These are phyloP conservation scores for Biston betularia DNA, from an alignment of 2,888 invertebrate genomes.

Conservation along the genomic window DNA sequence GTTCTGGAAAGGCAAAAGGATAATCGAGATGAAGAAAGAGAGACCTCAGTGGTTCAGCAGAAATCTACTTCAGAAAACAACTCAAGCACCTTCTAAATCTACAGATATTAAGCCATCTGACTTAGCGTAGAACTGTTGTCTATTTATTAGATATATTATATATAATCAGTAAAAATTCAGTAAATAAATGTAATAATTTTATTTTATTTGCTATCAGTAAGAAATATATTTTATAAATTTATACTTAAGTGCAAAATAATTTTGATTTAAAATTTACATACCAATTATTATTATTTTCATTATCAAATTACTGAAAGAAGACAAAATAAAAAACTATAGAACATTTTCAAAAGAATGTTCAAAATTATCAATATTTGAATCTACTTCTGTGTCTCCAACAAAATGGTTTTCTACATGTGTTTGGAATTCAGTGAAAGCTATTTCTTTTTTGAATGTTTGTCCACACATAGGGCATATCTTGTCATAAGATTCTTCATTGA, in stretches of 20 bases:
- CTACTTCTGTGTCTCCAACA: slow-evolving; percentile 84
- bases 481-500: slow-evolving; percentile 61
- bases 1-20: slow-evolving; percentile 89
- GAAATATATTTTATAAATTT: neutral
- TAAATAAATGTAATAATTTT: neutral
- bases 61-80: slow-evolving; percentile 92
- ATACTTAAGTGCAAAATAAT: neutral
- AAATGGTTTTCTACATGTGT: slow-evolving; percentile 93
- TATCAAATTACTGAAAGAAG: neutral
- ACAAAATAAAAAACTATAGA: slow-evolving; percentile 49
- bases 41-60: slow-evolving; percentile 96
- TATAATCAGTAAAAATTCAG: slow-evolving; percentile 1
- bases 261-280: neutral
- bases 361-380: slow-evolving; percentile 83
- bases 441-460: slow-evolving; percentile 85
- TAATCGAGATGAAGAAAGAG: slow-evolving; percentile 94
- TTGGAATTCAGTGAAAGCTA: slow-evolving; percentile 88
- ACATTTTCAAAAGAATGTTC: slow-evolving; percentile 79
- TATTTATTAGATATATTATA: neutral
- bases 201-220: slow-evolving; percentile 2
- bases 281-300: neutral
- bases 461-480: slow-evolving; percentile 93
- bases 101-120: slow-evolving; percentile 91
- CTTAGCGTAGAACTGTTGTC: slow-evolving; percentile 82
- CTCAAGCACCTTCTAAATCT: slow-evolving; percentile 89